Conservation (phyloP, 2,888 invertebrate species). For the Cyaniris semiargus region DNA sequence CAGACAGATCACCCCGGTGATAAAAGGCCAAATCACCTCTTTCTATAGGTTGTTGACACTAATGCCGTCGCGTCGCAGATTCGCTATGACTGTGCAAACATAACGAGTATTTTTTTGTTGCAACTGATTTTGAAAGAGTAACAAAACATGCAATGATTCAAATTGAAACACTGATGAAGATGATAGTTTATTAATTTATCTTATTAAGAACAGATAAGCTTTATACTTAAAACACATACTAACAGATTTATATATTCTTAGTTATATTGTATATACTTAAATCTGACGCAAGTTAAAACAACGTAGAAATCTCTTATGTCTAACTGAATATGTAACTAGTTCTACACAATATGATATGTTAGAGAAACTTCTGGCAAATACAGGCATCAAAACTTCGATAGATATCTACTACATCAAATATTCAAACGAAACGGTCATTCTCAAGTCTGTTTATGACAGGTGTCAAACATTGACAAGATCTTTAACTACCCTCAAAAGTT, state of each 20-base stretch:
- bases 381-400: slow-evolving; percentile 53
- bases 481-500: not conserved
- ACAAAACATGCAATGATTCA: not conserved
- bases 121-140: not conserved
- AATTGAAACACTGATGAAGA: slow-evolving; percentile 69
- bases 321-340: slow-evolving; percentile 36
- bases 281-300: slow-evolving; percentile 74
- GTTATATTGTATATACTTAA: slow-evolving; percentile 52
- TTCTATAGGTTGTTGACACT: too few species aligned
- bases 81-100: too few species aligned
- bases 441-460: not conserved
- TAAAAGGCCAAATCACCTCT: too few species aligned
- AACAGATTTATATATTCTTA: slow-evolving; percentile 55
- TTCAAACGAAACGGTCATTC: not conserved
- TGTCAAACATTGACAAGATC: not conserved
- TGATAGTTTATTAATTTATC: slow-evolving; percentile 74
- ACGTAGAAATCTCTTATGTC: slow-evolving; percentile 32
- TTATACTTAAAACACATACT: slow-evolving; percentile 70
- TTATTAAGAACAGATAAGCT: slow-evolving; percentile 74
- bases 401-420: slow-evolving; percentile 24
- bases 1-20: too few species aligned
- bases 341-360: slow-evolving; percentile 33
- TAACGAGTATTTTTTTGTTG: too few species aligned
- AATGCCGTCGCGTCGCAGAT: too few species aligned
- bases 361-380: slow-evolving; percentile 70